A percentile compares a stretch with the other conserved stretches of the same genome.
These are phyloP conservation scores for Ethmia dodecea DNA, from an alignment of 2,888 invertebrate species.

Conservation along the genomic window DNA sequence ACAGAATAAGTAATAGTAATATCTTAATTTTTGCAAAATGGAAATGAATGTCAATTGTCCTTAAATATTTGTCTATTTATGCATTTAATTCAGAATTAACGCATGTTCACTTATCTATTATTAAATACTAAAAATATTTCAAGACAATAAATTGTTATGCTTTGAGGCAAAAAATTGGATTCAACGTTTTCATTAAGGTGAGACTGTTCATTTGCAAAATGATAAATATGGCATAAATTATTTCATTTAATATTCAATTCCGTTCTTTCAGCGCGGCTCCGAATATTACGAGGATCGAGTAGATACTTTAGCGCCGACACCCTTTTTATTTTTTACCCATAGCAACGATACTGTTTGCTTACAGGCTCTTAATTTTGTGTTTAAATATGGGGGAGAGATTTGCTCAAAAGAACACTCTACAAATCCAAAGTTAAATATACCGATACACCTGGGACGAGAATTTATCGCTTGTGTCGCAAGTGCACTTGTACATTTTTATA, in stretches of 20 bases:
- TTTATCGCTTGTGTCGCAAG: too few species aligned
- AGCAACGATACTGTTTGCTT: slow-evolving; percentile 67
- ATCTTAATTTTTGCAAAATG: too few species aligned
- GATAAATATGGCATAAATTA: slow-evolving; percentile 79
- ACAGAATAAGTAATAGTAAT: too few species aligned
- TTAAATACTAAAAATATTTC: too few species aligned
- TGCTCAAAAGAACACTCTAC: slow-evolving; percentile 58
- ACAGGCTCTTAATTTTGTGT: slow-evolving; percentile 68
- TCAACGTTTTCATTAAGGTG: slow-evolving; percentile 73
- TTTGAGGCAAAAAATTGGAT: slow-evolving; percentile 49
- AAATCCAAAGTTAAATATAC: slow-evolving; percentile 48
- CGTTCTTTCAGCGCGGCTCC: slow-evolving; percentile 63
- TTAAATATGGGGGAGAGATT: slow-evolving; percentile 67
- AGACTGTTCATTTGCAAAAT: slow-evolving; percentile 75
- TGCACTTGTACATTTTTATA: too few species aligned
- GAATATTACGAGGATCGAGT: slow-evolving; percentile 54
- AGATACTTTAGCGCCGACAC: slow-evolving; percentile 62
- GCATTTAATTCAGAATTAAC: too few species aligned
- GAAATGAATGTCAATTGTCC: too few species aligned
- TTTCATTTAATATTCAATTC: slow-evolving; percentile 79
- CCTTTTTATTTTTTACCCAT: slow-evolving; percentile 60
- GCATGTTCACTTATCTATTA: too few species aligned
- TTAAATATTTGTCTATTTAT: too few species aligned
- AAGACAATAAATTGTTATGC: too few species aligned
- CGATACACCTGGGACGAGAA: slow-evolving; percentile 48